Conservation (phyloP, 53 echinoderm and acorn worm genomes). For the Stichopus horrens region DNA sequence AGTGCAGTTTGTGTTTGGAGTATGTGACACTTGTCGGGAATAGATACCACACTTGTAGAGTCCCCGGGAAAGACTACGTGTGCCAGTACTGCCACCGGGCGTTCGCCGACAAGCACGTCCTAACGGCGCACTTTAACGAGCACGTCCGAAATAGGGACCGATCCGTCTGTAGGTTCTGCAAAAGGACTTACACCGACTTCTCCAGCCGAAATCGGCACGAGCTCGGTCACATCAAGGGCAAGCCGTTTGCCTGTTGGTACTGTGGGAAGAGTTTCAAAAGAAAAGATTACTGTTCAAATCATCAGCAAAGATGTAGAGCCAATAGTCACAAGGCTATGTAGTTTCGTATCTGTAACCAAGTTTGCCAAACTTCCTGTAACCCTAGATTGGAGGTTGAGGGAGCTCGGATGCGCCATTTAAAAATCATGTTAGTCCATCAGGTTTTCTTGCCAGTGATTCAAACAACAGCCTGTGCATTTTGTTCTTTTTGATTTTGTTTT, state of each 20-base stretch:
- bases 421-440: no score
- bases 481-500: no score
- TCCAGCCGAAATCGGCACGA: conserved; percentile 35
- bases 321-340: not conserved
- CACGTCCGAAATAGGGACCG: conserved; percentile 14
- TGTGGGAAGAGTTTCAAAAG: conserved; percentile 25
- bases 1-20: conserved; percentile 10
- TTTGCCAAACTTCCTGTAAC: no score
- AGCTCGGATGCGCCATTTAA: no score
- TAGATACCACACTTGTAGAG: conserved; percentile 36
- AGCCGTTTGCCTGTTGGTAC: conserved; percentile 17
- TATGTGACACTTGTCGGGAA: conserved; percentile 35
- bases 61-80: conserved; percentile 7
- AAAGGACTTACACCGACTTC: conserved; percentile 17
- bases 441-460: no score
- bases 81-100: conserved; percentile 30
- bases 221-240: conserved; percentile 19
- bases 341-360: no score
- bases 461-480: no score
- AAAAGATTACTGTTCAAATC: conserved; percentile 17
- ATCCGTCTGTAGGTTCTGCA: conserved; percentile 4
- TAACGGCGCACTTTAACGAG: not conserved
- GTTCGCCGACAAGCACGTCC: not conserved
- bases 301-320: not conserved
- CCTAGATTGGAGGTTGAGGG: no score